Evolutionary conservation across 2,797 vertebrate genomes (phyloP).

Genomic region (Fistularia commersonii): DNA sequence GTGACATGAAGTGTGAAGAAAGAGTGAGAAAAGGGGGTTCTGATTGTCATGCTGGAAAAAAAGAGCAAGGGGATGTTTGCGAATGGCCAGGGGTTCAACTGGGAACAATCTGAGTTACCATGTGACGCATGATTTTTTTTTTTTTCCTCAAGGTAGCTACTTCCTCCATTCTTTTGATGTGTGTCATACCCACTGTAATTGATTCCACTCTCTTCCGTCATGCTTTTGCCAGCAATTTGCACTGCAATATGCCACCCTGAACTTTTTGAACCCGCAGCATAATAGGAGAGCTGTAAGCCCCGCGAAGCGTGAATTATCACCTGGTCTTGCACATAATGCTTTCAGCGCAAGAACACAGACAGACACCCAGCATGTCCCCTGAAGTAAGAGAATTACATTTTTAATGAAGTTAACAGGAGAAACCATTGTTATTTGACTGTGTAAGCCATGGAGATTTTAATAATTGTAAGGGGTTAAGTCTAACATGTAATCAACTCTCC

Average conservation of each 20-base stretch:
- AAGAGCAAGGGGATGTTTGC: conserved; percentile 6
- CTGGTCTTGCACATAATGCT: conserved; percentile 57
- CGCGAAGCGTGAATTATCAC: conserved; percentile 64
- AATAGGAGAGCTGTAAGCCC: conserved; percentile 65
- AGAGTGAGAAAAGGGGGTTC: conserved; percentile 25
- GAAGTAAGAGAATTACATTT: conserved; percentile 34
- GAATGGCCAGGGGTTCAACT: conserved; percentile 56
- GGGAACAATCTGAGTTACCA: conserved; percentile 53
- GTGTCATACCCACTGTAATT: conserved; percentile 65
- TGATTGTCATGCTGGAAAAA: background rate
- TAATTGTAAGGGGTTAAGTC: too few species aligned
- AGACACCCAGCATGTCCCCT: conserved; percentile 17
- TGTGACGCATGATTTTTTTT: conserved; percentile 45
- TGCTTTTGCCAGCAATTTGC: conserved; percentile 68
- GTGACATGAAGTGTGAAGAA: conserved; percentile 29
- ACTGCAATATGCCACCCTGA: conserved; percentile 59
- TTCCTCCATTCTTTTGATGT: conserved; percentile 70
- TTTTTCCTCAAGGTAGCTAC: conserved; percentile 56
- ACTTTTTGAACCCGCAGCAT: conserved; percentile 61
- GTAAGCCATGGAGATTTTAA: background rate
- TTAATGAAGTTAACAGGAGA: conserved; percentile 39
- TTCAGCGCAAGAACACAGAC: conserved; percentile 44
- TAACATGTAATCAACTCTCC: too few species aligned
- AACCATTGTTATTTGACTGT: conserved; percentile 26
- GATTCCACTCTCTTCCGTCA: conserved; percentile 70